Conservation (phyloP, 2,113 vertebrate genomes). For the Aphelocoma coerulescens region DNA sequence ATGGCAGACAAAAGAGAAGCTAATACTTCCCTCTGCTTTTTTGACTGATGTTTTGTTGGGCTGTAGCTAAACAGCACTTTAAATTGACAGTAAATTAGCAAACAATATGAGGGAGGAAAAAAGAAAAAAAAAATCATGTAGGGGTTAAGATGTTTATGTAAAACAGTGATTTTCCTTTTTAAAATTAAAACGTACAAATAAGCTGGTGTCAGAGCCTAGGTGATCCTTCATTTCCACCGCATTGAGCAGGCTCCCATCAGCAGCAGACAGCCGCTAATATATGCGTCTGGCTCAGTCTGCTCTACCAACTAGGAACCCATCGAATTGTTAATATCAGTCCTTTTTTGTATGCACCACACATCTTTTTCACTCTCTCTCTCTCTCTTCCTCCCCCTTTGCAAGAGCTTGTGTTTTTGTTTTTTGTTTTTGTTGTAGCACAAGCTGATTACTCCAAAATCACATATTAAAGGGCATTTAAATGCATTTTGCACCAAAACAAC, state of each 20-base stretch:
- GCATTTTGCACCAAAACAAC: constrained; percentile 44
- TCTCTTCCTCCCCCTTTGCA: constrained; percentile 78
- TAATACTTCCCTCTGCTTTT: constrained; percentile 43
- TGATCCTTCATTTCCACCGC: constrained; percentile 84
- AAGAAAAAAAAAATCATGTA: constrained; percentile 38
- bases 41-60: constrained; percentile 58
- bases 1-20: constrained; percentile 64
- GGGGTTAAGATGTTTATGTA: constrained; percentile 62
- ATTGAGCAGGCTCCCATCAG: constrained; percentile 81
- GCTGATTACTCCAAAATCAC: constrained; percentile 83
- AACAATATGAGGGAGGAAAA: constrained; percentile 44
- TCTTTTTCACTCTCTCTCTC: constrained; percentile 80
- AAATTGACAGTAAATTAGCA: constrained; percentile 64
- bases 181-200: constrained; percentile 79
- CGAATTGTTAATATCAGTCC: constrained; percentile 86
- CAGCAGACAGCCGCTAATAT: constrained; percentile 94
- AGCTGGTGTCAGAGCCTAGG: constrained; percentile 74
- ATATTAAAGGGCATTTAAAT: constrained; percentile 71
- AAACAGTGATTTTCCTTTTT: constrained; percentile 73
- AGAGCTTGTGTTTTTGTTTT: constrained; percentile 67
- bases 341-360: constrained; percentile 92
- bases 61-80: constrained; percentile 51
- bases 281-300: constrained; percentile 94
- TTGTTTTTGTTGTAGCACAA: constrained; percentile 77
- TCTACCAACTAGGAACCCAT: constrained; percentile 84